Evolutionary conservation across 2,797 vertebrate species (phyloP).

Genomic region (Tragopan temminckii): DNA sequence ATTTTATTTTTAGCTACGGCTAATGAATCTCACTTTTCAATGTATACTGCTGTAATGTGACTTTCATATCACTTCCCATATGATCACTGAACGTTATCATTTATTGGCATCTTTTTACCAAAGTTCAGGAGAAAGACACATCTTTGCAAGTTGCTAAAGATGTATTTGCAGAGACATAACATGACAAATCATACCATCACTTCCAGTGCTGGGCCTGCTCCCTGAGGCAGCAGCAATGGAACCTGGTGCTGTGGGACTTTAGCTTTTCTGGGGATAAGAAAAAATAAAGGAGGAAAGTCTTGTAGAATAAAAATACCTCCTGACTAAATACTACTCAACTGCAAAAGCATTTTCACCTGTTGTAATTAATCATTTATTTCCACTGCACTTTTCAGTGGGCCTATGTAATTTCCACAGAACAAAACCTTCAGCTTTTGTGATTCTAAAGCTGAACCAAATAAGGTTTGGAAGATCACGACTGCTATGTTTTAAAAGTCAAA

Average conservation of each 20-base stretch:
- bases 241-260: background rate
- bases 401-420: background rate
- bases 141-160: background rate
- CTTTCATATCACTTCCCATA: conserved; percentile 4
- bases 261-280: background rate
- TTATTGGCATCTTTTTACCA: conserved; percentile 6
- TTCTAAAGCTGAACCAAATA: background rate
- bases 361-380: conserved; percentile 55
- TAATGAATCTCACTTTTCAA: background rate
- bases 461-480: background rate
- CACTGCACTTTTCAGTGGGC: background rate
- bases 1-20: background rate
- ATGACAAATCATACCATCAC: background rate
- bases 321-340: background rate
- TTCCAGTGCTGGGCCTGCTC: background rate
- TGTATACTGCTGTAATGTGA: background rate
- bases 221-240: background rate
- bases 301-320: conserved; percentile 23
- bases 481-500: background rate
- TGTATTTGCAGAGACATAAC: background rate
- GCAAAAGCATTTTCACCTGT: conserved; percentile 61
- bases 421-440: background rate
- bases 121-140: conserved; percentile 9
- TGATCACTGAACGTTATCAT: conserved; percentile 22
- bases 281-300: background rate